Conservation (phyloP, 2,797 vertebrate genomes). For the Emys orbicularis region DNA sequence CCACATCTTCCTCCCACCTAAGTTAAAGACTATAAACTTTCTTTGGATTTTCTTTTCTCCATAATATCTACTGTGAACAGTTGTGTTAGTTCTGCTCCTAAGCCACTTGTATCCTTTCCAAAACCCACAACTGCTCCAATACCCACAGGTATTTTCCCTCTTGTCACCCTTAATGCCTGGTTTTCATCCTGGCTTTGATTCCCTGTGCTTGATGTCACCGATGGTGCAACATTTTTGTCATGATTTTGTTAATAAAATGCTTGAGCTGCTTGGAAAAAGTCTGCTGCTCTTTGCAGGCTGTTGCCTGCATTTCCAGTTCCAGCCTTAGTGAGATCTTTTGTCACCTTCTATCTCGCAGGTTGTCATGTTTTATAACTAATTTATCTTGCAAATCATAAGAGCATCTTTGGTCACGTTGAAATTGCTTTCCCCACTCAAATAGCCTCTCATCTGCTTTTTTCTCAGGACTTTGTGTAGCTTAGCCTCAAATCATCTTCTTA, state of each 20-base stretch:
- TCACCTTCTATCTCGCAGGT: neutral
- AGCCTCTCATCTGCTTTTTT: neutral
- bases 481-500: constrained; percentile 3
- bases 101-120: neutral
- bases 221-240: neutral
- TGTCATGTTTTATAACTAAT: neutral
- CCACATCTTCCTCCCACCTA: neutral
- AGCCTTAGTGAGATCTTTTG: neutral
- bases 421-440: neutral
- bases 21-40: neutral
- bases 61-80: neutral
- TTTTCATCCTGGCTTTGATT: neutral
- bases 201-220: neutral
- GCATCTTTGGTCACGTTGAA: neutral
- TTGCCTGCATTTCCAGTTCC: neutral
- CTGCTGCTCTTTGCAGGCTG: neutral
- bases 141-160: neutral
- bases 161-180: neutral
- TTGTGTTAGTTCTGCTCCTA: neutral
- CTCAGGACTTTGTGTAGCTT: neutral
- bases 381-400: neutral
- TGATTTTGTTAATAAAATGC: neutral
- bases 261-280: neutral
- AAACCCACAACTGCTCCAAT: neutral
- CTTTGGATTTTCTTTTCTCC: neutral